Evolutionary conservation across 2,888 invertebrate species (phyloP).

Genomic region (Cantharis rufa): DNA sequence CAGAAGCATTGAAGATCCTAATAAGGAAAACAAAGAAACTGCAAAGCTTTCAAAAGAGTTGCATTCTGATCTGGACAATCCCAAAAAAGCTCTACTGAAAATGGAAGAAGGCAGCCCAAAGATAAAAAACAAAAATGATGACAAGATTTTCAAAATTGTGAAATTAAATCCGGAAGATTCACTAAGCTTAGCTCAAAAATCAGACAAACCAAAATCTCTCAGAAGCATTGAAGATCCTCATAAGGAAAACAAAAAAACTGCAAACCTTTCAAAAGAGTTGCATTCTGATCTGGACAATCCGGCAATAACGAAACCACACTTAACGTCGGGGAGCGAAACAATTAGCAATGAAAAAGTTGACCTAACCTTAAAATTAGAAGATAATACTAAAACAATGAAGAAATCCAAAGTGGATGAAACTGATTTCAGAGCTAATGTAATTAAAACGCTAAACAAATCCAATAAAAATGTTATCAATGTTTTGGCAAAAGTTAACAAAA

Average conservation of each 20-base stretch:
- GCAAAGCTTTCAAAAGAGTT: not conserved
- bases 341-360: not conserved
- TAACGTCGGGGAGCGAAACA: no score
- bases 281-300: not conserved
- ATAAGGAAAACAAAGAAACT: not conserved
- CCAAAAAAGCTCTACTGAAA: not conserved
- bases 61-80: not conserved
- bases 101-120: no score
- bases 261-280: not conserved
- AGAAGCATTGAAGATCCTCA: not conserved
- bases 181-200: not conserved
- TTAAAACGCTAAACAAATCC: not conserved
- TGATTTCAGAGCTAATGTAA: not conserved
- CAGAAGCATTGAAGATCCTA: not conserved
- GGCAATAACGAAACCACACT: no score
- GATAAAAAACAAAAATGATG: not conserved
- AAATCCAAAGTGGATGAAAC: not conserved
- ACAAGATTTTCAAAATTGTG: not conserved
- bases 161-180: not conserved
- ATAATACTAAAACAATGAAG: not conserved
- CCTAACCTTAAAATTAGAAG: not conserved
- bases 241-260: not conserved
- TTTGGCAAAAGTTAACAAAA: not conserved
- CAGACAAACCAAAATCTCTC: not conserved
- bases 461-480: not conserved